Evolutionary conservation across 2,113 vertebrate species (phyloP).

Genomic region (Oryzias woworae): DNA sequence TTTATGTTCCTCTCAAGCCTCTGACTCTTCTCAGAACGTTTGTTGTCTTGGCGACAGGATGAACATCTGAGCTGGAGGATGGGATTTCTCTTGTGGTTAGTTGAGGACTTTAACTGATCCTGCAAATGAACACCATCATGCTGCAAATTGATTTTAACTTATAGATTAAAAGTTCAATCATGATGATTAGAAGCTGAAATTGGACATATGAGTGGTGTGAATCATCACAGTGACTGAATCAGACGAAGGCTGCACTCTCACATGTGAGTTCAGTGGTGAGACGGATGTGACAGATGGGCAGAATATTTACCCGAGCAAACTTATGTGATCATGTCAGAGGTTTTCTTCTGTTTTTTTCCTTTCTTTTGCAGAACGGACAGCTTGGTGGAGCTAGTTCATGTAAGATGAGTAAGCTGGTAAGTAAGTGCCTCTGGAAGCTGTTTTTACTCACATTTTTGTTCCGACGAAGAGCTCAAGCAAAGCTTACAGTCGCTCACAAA

Average conservation of each 20-base stretch:
- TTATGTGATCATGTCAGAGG: conserved; percentile 15
- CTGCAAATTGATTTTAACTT: conserved; percentile 41
- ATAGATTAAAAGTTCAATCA: conserved; percentile 58
- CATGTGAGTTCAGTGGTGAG: conserved; percentile 1
- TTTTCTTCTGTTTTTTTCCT: not conserved
- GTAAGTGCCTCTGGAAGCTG: not conserved
- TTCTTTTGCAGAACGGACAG: conserved; percentile 36
- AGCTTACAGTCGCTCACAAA: conserved; percentile 25
- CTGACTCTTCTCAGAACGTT: not conserved
- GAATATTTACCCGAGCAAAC: conserved; percentile 19
- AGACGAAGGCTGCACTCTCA: conserved; percentile 5
- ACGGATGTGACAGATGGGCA: not conserved
- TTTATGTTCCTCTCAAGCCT: not conserved
- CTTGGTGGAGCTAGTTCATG: conserved; percentile 2
- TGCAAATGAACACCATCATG: conserved; percentile 30
- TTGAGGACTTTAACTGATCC: conserved; percentile 24
- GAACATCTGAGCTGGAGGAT: not conserved
- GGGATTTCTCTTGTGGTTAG: conserved; percentile 14
- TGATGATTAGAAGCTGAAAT: conserved; percentile 46
- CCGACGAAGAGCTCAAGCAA: conserved; percentile 4
- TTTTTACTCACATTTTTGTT: not conserved
- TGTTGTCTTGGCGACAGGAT: not conserved
- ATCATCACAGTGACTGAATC: conserved; percentile 18
- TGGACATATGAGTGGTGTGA: conserved; percentile 22
- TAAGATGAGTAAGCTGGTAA: conserved; percentile 5